Conservation (phyloP, 2,113 vertebrate genomes). For the Microtus montanus region DNA sequence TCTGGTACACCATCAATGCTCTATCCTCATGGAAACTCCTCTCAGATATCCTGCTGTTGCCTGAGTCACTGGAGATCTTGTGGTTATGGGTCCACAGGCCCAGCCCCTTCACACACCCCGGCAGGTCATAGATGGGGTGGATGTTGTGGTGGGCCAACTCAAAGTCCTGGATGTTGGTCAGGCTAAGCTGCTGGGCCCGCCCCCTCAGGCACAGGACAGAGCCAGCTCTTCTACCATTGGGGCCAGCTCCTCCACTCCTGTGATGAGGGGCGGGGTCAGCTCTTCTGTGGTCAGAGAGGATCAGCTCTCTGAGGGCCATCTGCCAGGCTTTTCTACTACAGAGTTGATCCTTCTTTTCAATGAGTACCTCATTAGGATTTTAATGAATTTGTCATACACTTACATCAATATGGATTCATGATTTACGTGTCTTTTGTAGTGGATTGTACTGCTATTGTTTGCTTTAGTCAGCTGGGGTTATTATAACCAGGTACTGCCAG, state of each 20-base stretch:
- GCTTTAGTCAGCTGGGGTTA: not conserved
- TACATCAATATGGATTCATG: not conserved
- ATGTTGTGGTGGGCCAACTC: not conserved
- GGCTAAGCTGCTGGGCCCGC: not conserved
- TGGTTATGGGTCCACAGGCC: not conserved
- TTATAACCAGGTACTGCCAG: not conserved
- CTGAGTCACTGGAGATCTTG: not conserved
- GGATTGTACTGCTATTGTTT: conserved; percentile 24
- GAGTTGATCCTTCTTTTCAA: conserved; percentile 41
- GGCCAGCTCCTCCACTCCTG: not conserved
- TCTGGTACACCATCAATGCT: not conserved
- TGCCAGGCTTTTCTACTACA: not conserved
- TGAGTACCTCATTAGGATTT: conserved; percentile 25
- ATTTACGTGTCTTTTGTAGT: not conserved
- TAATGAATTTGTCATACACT: not conserved
- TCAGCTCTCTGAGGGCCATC: not conserved
- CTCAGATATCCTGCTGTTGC: not conserved
- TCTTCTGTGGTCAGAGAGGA: not conserved
- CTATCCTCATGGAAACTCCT: not conserved
- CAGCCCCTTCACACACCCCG: not conserved
- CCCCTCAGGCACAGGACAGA: not conserved
- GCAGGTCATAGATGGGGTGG: not conserved
- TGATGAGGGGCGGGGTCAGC: not conserved
- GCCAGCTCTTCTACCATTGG: not conserved
- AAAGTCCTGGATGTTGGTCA: not conserved